A percentile compares a stretch with the other conserved stretches of the same genome.
Conservation (phyloP, 2,113 vertebrate species). For the Tiliqua scincoides region DNA sequence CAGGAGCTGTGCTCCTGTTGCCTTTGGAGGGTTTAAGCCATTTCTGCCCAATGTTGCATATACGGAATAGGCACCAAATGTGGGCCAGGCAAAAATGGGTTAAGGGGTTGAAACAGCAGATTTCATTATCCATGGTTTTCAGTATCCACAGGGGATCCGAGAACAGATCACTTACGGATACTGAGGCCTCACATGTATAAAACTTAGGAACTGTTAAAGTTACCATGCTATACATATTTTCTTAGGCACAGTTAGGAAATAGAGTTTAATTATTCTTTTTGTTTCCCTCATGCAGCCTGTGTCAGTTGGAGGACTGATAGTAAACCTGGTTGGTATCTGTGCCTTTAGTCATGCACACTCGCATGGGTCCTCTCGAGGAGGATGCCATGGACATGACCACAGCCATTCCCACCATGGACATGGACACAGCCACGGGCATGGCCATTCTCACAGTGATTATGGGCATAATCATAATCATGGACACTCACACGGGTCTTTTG, state of each 20-base stretch:
- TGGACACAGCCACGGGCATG: conserved; percentile 64
- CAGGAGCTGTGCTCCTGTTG: no score
- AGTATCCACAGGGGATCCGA: no score
- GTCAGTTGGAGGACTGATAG: conserved; percentile 93
- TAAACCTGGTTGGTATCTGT: conserved; percentile 97
- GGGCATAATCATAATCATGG: conserved; percentile 81
- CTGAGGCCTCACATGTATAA: no score
- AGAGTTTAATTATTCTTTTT: conserved; percentile 43
- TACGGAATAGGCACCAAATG: no score
- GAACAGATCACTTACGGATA: no score
- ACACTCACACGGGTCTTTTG: conserved; percentile 78
- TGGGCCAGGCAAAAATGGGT: no score
- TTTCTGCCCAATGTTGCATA: no score
- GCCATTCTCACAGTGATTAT: conserved; percentile 81
- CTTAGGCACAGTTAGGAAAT: neutral
- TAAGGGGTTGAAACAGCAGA: no score
- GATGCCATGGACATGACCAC: conserved; percentile 85
- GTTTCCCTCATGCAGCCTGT: conserved; percentile 84
- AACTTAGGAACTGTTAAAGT: no score
- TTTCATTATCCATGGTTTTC: no score
- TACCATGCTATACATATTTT: neutral
- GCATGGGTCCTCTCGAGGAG: conserved; percentile 81
- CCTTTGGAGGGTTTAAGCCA: no score
- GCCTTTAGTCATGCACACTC: conserved; percentile 96
- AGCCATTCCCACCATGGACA: conserved; percentile 86